Evolutionary conservation across 1,140 invertebrate genomes (phyloP).

Genomic region (Aphelenchoides fujianensis): DNA sequence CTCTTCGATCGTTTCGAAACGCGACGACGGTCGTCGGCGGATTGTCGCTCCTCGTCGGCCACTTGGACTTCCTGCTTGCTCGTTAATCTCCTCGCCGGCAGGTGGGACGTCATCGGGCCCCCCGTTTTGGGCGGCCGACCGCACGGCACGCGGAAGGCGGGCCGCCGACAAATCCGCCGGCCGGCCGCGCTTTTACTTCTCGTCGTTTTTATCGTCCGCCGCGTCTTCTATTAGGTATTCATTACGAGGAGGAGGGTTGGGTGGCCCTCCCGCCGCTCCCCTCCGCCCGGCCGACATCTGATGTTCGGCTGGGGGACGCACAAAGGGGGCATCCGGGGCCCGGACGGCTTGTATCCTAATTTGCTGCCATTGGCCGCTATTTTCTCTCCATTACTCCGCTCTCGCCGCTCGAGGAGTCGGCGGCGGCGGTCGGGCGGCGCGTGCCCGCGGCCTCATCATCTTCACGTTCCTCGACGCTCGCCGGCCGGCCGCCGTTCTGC

Average conservation of each 20-base stretch:
- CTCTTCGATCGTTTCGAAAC: too few relatives aligned
- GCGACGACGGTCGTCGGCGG: too few relatives aligned
- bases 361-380: conserved; percentile 2
- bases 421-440: neutral
- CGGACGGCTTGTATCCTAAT: conserved; percentile 1
- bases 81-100: too few relatives aligned
- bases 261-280: neutral
- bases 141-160: too few relatives aligned
- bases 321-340: too few relatives aligned
- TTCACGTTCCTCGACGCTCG: too few relatives aligned
- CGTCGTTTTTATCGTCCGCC: neutral
- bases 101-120: too few relatives aligned
- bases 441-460: neutral
- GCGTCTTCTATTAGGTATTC: neutral
- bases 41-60: too few relatives aligned
- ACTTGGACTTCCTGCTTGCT: too few relatives aligned
- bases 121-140: too few relatives aligned
- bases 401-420: too few relatives aligned
- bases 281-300: too few relatives aligned
- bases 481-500: neutral
- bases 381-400: neutral
- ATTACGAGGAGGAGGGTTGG: neutral
- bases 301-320: neutral
- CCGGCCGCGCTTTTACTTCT: neutral
- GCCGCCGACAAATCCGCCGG: neutral